Conservation (phyloP, 1,140 invertebrate species). For the Tenebrio molitor region DNA sequence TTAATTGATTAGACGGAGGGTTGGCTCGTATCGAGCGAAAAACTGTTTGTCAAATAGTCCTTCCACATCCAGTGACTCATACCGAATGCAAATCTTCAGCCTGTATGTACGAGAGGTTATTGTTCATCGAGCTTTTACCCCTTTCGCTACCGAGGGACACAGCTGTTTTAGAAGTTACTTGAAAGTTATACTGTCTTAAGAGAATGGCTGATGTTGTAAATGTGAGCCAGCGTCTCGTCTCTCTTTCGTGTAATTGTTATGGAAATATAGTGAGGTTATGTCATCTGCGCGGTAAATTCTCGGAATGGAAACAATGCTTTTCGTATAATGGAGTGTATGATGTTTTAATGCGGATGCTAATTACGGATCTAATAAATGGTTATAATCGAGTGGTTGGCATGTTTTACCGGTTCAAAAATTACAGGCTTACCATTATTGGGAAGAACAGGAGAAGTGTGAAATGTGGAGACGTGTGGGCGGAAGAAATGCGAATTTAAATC, state of each 20-base stretch:
- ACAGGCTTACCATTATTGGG: too few species aligned
- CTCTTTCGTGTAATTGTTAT: conserved; percentile 34
- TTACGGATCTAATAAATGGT: conserved; percentile 7
- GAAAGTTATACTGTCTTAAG: conserved; percentile 1
- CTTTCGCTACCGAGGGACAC: conserved; percentile 24
- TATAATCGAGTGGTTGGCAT: too few species aligned
- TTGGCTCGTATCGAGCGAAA: neutral
- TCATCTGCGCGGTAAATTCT: conserved; percentile 16
- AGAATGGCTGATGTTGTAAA: conserved; percentile 19
- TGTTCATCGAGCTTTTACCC: conserved; percentile 12
- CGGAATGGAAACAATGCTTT: conserved; percentile 19
- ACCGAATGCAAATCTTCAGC: conserved; percentile 22
- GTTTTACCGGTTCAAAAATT: too few species aligned
- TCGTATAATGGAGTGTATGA: neutral
- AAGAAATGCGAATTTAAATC: too few species aligned
- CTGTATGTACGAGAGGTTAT: conserved; percentile 1
- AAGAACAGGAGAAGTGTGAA: too few species aligned
- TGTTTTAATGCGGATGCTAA: conserved; percentile 10
- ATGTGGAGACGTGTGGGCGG: too few species aligned
- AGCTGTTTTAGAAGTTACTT: conserved; percentile 28
- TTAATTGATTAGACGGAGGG: conserved; percentile 6
- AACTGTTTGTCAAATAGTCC: too few species aligned
- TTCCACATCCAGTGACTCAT: neutral
- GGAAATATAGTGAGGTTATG: conserved; percentile 26
- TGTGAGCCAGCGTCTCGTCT: conserved; percentile 12